Evolutionary conservation across 1,140 invertebrate species (phyloP).

Genomic region (Ceratitis capitata): DNA sequence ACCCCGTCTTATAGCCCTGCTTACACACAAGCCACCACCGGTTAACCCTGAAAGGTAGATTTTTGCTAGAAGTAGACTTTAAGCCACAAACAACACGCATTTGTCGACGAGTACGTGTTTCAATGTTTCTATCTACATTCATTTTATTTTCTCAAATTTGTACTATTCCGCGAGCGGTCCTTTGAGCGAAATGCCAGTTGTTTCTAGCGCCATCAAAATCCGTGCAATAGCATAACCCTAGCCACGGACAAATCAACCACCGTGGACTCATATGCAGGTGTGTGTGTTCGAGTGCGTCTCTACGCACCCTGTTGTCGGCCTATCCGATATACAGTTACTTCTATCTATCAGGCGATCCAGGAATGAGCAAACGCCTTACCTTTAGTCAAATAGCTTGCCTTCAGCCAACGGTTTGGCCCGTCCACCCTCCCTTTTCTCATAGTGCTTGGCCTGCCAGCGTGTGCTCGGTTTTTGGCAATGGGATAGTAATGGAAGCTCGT

Average conservation of each 20-base stretch:
- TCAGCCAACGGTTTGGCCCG: not conserved
- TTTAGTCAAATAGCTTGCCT: not conserved
- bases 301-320: slow-evolving; percentile 20
- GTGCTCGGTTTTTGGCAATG: not conserved
- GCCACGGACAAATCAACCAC: not conserved
- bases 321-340: not conserved
- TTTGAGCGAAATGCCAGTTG: not conserved
- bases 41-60: too few species aligned
- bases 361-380: too few species aligned
- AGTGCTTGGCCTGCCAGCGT: not conserved
- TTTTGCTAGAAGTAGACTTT: not conserved
- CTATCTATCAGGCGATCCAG: not conserved
- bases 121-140: not conserved
- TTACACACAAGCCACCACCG: too few species aligned
- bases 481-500: not conserved
- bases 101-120: too few species aligned
- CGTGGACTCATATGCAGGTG: not conserved
- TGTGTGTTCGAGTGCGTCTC: not conserved
- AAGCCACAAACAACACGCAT: not conserved
- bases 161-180: not conserved
- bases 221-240: not conserved
- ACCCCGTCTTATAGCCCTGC: not conserved
- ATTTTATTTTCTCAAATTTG: slow-evolving; percentile 17
- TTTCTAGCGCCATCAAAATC: not conserved
- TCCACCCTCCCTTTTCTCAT: not conserved